Base-by-base conservation (phyloP, 2,113 vertebrate species). In the Oreochromis spilurus region DNA sequence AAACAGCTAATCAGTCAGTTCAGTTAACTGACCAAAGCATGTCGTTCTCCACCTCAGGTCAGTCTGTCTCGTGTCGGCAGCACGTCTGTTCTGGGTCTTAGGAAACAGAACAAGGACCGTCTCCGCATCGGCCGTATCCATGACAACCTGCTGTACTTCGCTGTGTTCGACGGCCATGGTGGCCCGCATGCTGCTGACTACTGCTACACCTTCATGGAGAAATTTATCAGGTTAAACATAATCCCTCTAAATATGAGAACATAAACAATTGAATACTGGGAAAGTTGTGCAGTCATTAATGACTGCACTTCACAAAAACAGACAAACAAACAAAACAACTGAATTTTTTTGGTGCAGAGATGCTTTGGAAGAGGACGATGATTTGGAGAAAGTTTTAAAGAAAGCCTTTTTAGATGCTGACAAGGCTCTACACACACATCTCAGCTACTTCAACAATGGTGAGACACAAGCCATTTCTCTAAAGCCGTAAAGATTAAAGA, bases 321-420 rank as follows among this genome's bases (percentile, higher is more conserved):
- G 36, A 70, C 12, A 43, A 75, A 17, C 36, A 24, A 75, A 48
- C 26, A 29, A 77, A 2, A n/a, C 3, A 48, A 36, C 24, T 60
- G 6, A 8, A 13, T 82, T 45, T 55, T 78, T 53, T 85, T 67
- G 53, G 80, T 87, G 11, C 95, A 99, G 98, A 94, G 96, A 97
- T 60, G 96, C 97, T 88, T 94, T 98, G 89, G 93, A 96, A 81
- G 96, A 97, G 19, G 97, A 98, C 11, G 93, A 97, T n/a, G 96
- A 99, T 88, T 94, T 99, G 96, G 97, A 99, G 96, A 93, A 92
- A 17, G 97, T 98, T 90, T 92, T 99, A 94, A 97, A 94, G 50
- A 97, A 97, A 95, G 97, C 98, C 57, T 99, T 99, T 94, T 91
- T 98, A 91, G 97, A 98, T 89, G 97, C 97, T 82, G 96, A 99